Evolutionary conservation across 2,113 vertebrate species (phyloP), one percentile per base, ranked within the genome.

Genomic region (Callorhinus ursinus): DNA sequence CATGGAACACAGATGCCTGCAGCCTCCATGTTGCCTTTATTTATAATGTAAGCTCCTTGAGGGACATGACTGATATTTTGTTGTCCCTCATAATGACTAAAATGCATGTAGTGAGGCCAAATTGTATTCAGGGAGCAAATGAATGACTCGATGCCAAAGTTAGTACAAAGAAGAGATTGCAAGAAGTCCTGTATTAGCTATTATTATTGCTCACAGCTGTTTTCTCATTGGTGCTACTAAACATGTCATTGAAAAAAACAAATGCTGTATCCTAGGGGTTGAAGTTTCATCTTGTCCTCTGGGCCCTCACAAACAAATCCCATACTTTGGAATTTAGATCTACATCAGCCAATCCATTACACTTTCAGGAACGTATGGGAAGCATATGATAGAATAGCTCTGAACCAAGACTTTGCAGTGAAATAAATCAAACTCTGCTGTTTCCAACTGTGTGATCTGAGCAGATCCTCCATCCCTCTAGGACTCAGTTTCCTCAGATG

Each of bases 81-180:
- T 88, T 55, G 28, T 9, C 36, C n/a, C 39, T 85, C 1, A 1
- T n/a, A 63, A 86, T 82, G 71, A 77, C 81, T 93, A 65, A 93
- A 92, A 97, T 76, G 4, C 24, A 49, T 1, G 7, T 19, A 92
- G 74, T 55, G 42, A 59, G 84, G 80, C 36, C 88, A 96, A 94
- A 61, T 97, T 2, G 53, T 55, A 92, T 81, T 51, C 93, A 42
- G n/a, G 67, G 26, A 97, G 22, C 91, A 95, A 96, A 95, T 65
- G 33, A 96, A 42, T 85, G 33, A 88, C 49, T 90, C 36, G 19
- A 77, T 94, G 80, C 28, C 87, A 88, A 95, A 79, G 7, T 82
- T 53, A 90, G 26, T 80, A 71, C 57, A 59, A 84, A 88, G 39
- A 80, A 89, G 53, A 67, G 31, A 86, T 74, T 53, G 33, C 4